Conservation (phyloP, 2,113 vertebrate genomes). For the Marcusenius ussheri region DNA sequence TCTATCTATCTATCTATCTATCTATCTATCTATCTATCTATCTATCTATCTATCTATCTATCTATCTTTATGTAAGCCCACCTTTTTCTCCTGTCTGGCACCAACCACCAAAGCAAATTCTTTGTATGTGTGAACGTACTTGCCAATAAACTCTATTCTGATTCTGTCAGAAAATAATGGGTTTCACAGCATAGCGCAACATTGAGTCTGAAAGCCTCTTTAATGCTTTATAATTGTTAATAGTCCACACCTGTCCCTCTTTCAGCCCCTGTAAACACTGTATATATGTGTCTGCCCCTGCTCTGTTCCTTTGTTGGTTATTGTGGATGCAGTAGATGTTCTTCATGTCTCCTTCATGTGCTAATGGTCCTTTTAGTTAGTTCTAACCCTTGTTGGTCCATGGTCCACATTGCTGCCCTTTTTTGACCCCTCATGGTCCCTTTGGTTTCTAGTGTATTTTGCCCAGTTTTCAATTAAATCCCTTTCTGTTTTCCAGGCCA, state of each 20-base stretch:
- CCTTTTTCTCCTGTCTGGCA: too few relatives aligned
- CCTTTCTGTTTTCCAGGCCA: background rate
- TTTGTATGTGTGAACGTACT: too few relatives aligned
- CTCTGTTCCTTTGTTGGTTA: background rate
- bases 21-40: too few relatives aligned
- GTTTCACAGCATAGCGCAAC: too few relatives aligned
- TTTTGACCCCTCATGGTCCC: background rate
- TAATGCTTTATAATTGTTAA: background rate
- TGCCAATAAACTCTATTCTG: too few relatives aligned
- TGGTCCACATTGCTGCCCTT: background rate
- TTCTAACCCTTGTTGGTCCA: background rate
- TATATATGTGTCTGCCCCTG: background rate
- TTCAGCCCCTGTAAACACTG: background rate
- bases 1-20: too few relatives aligned
- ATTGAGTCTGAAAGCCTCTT: too few relatives aligned
- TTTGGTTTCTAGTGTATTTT: background rate
- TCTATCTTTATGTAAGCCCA: too few relatives aligned
- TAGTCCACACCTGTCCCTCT: background rate
- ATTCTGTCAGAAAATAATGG: too few relatives aligned
- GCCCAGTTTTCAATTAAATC: background rate
- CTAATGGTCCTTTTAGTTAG: background rate
- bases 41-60: too few relatives aligned
- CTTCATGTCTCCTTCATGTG: background rate
- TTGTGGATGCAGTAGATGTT: background rate
- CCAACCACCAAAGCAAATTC: too few relatives aligned